Conservation (phyloP, 1,140 invertebrate genomes). For the Dreissena rostriformis region DNA sequence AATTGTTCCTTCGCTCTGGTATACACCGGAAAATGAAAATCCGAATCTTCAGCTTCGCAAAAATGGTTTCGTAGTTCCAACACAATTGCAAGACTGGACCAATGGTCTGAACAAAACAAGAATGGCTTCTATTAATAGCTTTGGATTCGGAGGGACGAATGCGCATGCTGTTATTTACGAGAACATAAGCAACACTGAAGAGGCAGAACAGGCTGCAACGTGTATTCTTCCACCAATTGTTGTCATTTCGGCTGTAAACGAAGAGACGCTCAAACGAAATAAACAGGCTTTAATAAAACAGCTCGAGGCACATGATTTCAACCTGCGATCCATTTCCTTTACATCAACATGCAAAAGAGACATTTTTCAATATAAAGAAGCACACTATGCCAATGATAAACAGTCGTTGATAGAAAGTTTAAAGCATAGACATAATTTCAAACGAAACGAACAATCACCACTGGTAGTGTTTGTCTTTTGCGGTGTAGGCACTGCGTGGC, state of each 20-base stretch:
- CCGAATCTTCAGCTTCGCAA: conserved; percentile 64
- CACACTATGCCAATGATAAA: conserved; percentile 42
- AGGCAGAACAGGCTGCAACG: not conserved
- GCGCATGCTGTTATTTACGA: conserved; percentile 64
- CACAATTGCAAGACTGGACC: conserved; percentile 41
- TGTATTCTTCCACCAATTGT: conserved; percentile 14
- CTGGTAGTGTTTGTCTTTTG: conserved; percentile 67
- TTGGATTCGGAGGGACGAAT: conserved; percentile 76
- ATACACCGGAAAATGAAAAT: conserved; percentile 77
- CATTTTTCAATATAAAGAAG: conserved; percentile 52
- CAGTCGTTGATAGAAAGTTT: conserved; percentile 23
- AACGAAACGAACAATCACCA: not conserved
- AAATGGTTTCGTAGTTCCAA: conserved; percentile 65
- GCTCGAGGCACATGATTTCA: not conserved
- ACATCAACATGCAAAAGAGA: conserved; percentile 62
- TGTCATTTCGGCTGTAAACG: conserved; percentile 30
- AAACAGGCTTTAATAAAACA: conserved; percentile 5
- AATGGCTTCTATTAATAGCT: conserved; percentile 70
- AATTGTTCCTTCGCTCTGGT: conserved; percentile 68
- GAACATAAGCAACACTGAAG: conserved; percentile 72
- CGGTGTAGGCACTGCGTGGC: conserved; percentile 69
- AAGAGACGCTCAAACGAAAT: conserved; percentile 18
- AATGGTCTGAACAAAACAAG: conserved; percentile 75
- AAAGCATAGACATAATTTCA: conserved; percentile 9
- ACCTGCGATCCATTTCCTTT: conserved; percentile 57